These are phyloP conservation scores for Axea sp. DNA, from an alignment of 2,888 invertebrate genomes.

Conservation along the genomic window DNA sequence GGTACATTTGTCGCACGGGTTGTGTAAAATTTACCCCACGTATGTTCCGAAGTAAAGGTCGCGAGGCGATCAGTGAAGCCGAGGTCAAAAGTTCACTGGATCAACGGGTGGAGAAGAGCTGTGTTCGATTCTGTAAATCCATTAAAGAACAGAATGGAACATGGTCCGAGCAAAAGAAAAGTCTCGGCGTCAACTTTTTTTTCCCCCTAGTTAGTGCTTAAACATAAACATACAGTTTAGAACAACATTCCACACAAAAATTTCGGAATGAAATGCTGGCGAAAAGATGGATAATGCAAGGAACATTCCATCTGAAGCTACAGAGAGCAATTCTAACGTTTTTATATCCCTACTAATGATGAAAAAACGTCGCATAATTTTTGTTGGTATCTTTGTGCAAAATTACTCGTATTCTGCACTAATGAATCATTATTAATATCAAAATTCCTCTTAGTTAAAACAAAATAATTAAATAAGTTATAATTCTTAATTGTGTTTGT, in stretches of 20 bases:
- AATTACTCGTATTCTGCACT: too few species aligned
- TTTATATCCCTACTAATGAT: too few species aligned
- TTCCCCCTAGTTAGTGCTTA: conserved; percentile 9
- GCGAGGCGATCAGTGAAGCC: conserved; percentile 53
- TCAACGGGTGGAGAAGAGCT: conserved; percentile 57
- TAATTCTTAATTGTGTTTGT: too few species aligned
- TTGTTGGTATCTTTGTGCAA: too few species aligned
- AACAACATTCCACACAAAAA: not conserved
- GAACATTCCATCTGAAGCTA: too few species aligned
- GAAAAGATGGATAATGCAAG: not conserved
- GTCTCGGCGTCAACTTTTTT: conserved; percentile 22
- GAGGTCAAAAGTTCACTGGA: conserved; percentile 63
- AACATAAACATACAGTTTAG: conserved; percentile 28
- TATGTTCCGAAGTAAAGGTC: conserved; percentile 51
- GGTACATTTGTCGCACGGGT: conserved; percentile 16
- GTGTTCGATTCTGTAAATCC: conserved; percentile 59
- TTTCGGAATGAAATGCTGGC: not conserved
- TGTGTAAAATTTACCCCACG: conserved; percentile 46
- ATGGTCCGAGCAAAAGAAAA: conserved; percentile 15
- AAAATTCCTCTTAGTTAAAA: too few species aligned
- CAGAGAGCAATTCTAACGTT: too few species aligned
- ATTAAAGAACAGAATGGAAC: conserved; percentile 54
- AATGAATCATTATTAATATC: too few species aligned
- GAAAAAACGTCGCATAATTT: too few species aligned
- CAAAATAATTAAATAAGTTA: too few species aligned